Conservation (phyloP, 2,797 vertebrate species). For the Platalea minor region DNA sequence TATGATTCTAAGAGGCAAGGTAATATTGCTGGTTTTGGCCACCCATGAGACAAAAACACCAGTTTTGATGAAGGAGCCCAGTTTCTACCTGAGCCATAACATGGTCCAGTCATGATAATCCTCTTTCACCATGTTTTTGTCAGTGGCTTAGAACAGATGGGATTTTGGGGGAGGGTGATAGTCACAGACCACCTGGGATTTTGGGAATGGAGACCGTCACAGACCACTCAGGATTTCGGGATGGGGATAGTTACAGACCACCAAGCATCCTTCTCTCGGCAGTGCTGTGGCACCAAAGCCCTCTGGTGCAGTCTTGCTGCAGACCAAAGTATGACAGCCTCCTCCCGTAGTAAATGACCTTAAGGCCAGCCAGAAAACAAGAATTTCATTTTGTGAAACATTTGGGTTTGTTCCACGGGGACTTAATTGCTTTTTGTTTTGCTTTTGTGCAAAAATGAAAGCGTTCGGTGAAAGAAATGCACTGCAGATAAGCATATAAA, state of each 20-base stretch:
- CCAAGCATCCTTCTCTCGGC: neutral
- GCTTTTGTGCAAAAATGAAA: conserved; percentile 17
- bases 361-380: neutral
- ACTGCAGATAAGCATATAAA: neutral
- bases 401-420: neutral
- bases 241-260: neutral
- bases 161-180: neutral
- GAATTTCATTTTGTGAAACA: conserved; percentile 3
- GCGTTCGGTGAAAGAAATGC: neutral
- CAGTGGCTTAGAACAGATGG: neutral
- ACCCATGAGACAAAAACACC: rapidly evolving
- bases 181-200: neutral
- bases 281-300: neutral
- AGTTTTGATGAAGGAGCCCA: neutral
- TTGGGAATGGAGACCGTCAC: neutral
- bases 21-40: neutral
- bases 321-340: neutral
- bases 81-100: neutral
- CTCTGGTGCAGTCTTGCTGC: neutral
- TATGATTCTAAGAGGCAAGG: too few relatives aligned
- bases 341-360: neutral
- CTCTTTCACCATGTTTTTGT: neutral
- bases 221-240: neutral
- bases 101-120: too few relatives aligned
- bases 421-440: conserved; percentile 20